Percentiles rank a stretch among this genome's conserved stretches.
These are phyloP conservation scores for Gasteruption jaculator DNA, from an alignment of 2,888 invertebrate genomes.

Conservation along the genomic window DNA sequence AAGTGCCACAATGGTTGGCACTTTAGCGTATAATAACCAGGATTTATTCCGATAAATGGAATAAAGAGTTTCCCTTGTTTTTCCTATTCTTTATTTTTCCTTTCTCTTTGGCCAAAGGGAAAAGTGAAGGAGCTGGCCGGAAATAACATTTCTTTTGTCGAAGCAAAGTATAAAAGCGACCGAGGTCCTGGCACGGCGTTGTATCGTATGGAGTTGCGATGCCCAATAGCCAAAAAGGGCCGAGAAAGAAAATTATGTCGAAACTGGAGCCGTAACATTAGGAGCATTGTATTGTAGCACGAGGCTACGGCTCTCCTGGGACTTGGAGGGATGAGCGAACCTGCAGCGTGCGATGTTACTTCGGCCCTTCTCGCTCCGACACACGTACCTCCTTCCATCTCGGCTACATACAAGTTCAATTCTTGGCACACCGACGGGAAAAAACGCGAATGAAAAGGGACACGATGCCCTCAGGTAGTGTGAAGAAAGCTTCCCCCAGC, in stretches of 20 bases:
- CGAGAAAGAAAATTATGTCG: constrained; percentile 46
- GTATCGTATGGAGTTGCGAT: constrained; percentile 18
- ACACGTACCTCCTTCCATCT: constrained; percentile 26
- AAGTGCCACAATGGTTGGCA: too few species aligned
- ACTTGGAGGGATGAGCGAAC: constrained; percentile 25
- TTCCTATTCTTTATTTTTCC: too few species aligned
- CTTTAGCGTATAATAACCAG: too few species aligned
- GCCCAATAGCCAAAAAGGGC: constrained; percentile 32
- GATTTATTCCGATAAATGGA: too few species aligned
- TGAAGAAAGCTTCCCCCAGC: too few species aligned
- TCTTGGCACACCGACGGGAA: constrained; percentile 25
- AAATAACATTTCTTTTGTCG: constrained; percentile 41
- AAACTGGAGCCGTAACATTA: constrained; percentile 51
- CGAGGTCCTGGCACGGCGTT: constrained; percentile 12
- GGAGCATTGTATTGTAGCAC: constrained; percentile 50
- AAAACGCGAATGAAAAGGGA: constrained; percentile 33
- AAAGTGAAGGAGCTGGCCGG: too few species aligned
- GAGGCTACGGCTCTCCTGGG: constrained; percentile 44
- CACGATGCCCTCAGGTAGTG: constrained; percentile 46
- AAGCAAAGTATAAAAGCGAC: constrained; percentile 33
- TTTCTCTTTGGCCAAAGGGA: too few species aligned
- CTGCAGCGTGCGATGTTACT: constrained; percentile 16
- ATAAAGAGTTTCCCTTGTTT: too few species aligned
- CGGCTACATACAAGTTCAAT: too few species aligned
- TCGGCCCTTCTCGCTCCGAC: constrained; percentile 37